A percentile compares a stretch with the other conserved stretches of the same genome.
Conservation (phyloP, 1,140 invertebrate genomes). For the Gryllus bimaculatus region DNA sequence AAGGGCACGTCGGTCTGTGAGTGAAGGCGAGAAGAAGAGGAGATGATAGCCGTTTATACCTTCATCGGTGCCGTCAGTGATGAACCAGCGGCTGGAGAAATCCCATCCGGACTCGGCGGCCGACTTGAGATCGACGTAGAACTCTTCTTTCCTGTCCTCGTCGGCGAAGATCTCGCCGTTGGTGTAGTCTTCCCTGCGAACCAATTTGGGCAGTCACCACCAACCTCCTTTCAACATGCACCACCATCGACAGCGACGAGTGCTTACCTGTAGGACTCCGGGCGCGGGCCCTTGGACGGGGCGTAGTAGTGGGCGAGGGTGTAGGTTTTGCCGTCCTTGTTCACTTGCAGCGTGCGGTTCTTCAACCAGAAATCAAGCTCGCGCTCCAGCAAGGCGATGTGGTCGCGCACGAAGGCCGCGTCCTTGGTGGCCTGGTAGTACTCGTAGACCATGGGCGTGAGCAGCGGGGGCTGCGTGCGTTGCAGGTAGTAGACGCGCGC, state of each 20-base stretch:
- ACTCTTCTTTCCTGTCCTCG: slow-evolving; percentile 38
- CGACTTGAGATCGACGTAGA: slow-evolving; percentile 62
- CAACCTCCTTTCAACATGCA: background rate
- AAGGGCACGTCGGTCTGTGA: too few relatives aligned
- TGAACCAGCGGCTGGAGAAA: slow-evolving; percentile 74
- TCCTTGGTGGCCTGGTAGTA: slow-evolving; percentile 67
- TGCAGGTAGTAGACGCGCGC: slow-evolving; percentile 64
- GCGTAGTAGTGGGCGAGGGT: slow-evolving; percentile 62
- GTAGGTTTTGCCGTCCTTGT: slow-evolving; percentile 50
- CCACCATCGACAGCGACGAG: slow-evolving; percentile 26
- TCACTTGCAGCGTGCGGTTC: slow-evolving; percentile 55
- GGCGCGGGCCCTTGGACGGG: slow-evolving; percentile 63
- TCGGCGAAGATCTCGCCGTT: too few relatives aligned
- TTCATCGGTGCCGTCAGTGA: slow-evolving; percentile 40
- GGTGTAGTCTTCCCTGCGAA: too few relatives aligned
- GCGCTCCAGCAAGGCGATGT: slow-evolving; percentile 62
- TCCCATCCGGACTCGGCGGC: slow-evolving; percentile 84
- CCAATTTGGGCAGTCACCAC: background rate
- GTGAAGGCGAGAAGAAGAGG: too few relatives aligned
- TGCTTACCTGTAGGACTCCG: slow-evolving; percentile 80
- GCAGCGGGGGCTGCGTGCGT: slow-evolving; percentile 72
- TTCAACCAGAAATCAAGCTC: slow-evolving; percentile 75
- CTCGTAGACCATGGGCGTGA: slow-evolving; percentile 70
- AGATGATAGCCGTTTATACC: too few relatives aligned
- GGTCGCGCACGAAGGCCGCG: slow-evolving; percentile 52